These are phyloP conservation scores for Agelas oroides DNA, from an alignment of 37 sponge, comb jelly and placozoan species.

Conservation along the genomic window DNA sequence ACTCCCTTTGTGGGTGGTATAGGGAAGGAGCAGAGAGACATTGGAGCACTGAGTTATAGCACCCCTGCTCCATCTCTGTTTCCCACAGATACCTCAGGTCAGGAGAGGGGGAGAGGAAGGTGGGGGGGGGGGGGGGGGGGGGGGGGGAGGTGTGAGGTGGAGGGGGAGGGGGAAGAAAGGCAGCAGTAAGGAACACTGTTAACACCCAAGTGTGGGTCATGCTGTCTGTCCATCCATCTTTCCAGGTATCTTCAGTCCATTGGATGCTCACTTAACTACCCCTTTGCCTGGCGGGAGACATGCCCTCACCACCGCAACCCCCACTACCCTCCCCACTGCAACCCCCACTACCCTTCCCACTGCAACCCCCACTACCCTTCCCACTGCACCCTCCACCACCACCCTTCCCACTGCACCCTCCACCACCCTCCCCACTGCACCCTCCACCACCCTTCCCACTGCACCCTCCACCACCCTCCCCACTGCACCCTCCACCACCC, in stretches of 20 bases:
- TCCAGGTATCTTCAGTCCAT: slow-evolving; percentile 60
- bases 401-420: background rate
- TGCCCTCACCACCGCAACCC: background rate
- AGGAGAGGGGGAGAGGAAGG: no score
- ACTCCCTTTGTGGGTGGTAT: no score
- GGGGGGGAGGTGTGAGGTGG: no score
- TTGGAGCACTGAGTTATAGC: no score
- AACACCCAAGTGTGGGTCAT: no score
- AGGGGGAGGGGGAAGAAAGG: no score
- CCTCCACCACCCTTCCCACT: background rate
- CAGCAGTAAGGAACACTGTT: no score
- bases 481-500: background rate
- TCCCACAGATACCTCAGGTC: no score
- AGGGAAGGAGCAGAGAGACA: no score
- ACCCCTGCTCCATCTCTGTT: no score
- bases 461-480: background rate
- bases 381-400: background rate
- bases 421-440: background rate
- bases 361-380: background rate
- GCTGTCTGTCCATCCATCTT: no score
- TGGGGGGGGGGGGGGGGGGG: no score
- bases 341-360: background rate
- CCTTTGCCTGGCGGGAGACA: background rate
- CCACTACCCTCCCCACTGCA: background rate
- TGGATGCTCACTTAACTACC: slow-evolving; percentile 16